phyloP scores from a whole-genome alignment of 2,797 vertebrate species.

The Sciurus vulgaris region DNA sequence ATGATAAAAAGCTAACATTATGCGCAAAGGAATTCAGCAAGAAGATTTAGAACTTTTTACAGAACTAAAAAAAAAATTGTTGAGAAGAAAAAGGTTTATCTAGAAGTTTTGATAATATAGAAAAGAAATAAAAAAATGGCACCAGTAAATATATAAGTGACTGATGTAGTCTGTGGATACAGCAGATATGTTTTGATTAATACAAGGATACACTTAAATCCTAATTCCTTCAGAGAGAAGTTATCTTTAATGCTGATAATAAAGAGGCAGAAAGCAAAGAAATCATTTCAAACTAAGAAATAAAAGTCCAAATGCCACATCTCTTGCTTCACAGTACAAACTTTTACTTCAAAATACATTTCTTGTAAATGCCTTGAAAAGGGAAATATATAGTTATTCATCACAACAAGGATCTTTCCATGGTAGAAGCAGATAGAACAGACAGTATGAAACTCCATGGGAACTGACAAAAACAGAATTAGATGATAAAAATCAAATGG shows the following conservation, averaged over 20 bases:
- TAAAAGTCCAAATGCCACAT: constrained; percentile 15
- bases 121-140: constrained; percentile 10
- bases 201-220: not conserved
- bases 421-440: not conserved
- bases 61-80: not conserved
- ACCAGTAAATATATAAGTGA: not conserved
- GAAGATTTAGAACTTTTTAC: constrained; percentile 45
- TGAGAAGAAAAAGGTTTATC: not conserved
- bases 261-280: not conserved
- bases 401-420: not conserved
- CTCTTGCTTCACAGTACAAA: constrained; percentile 22
- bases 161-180: not conserved
- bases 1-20: constrained; percentile 41
- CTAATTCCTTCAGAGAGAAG: not conserved
- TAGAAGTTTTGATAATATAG: constrained; percentile 10
- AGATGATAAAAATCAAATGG: constrained; percentile 22
- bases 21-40: constrained; percentile 42
- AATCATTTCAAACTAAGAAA: constrained; percentile 49
- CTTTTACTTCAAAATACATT: constrained; percentile 30
- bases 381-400: constrained; percentile 9
- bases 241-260: not conserved
- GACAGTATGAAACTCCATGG: not conserved
- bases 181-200: not conserved
- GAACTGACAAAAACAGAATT: constrained; percentile 8
- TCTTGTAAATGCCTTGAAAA: constrained; percentile 2